Percentiles rank a stretch among this genome's conserved stretches.
Conservation (phyloP, 1,140 invertebrate species). For the Cydia splendana region DNA sequence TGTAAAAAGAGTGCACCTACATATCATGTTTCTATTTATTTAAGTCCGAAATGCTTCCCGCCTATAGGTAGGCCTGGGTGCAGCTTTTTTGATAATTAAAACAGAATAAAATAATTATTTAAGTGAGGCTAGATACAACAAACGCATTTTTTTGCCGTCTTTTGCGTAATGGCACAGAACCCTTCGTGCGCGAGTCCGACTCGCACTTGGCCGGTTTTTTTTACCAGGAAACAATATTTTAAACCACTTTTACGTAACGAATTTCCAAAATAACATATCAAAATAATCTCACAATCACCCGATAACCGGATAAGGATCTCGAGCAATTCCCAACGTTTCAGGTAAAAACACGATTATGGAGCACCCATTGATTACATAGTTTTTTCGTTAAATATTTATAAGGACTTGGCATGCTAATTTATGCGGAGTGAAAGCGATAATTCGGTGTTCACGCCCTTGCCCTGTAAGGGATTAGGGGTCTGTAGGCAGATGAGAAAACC, state of each 20-base stretch:
- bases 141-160: no score
- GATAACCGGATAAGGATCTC: constrained; percentile 49
- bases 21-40: no score
- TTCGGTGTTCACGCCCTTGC: constrained; percentile 39
- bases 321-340: constrained; percentile 50
- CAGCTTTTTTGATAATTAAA: no score
- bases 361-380: constrained; percentile 55
- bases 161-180: no score
- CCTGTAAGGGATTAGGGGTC: constrained; percentile 9
- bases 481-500: background rate
- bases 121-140: no score
- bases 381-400: constrained; percentile 67
- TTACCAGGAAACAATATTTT: background rate
- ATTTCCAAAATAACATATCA: constrained; percentile 43
- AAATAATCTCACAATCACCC: constrained; percentile 46
- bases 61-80: no score
- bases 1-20: no score
- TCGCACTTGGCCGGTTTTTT: no score
- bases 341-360: constrained; percentile 46
- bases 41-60: no score
- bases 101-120: no score
- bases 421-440: constrained; percentile 73
- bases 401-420: constrained; percentile 56
- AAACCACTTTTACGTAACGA: background rate
- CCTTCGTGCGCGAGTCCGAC: no score